These are phyloP conservation scores for Smutsia gigantea DNA, from an alignment of 2,797 vertebrate species.

Conservation along the genomic window DNA sequence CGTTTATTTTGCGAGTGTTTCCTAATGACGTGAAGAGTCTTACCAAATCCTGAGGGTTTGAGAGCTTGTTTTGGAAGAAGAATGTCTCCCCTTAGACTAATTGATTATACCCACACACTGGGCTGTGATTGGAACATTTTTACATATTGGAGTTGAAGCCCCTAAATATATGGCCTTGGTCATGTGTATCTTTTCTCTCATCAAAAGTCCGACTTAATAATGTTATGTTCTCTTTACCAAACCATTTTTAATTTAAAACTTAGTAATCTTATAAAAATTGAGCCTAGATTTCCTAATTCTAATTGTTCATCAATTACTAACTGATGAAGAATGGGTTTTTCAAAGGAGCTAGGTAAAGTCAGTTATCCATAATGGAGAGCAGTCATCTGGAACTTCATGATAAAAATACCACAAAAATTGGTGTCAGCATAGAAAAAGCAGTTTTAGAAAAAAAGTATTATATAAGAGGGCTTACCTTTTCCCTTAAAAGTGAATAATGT, in stretches of 20 bases:
- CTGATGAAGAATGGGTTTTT: neutral
- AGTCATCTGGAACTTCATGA: neutral
- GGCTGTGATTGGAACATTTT: neutral
- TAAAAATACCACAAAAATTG: neutral
- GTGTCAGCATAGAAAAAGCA: neutral
- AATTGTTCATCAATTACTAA: no score
- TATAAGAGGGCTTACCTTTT: neutral
- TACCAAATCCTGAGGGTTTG: neutral
- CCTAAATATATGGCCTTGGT: neutral
- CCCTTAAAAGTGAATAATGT: neutral
- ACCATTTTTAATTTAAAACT: neutral
- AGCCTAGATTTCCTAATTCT: neutral
- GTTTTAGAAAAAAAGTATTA: neutral
- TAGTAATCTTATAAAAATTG: neutral
- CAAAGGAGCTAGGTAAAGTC: neutral
- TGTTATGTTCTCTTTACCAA: neutral
- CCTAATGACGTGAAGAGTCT: neutral
- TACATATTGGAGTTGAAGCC: neutral
- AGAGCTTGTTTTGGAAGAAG: neutral
- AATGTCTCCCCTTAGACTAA: neutral
- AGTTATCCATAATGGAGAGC: neutral
- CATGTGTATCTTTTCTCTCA: neutral
- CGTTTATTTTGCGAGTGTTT: neutral
- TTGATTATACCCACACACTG: accelerated
- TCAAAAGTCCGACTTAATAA: neutral